Conservation (phyloP, 2,888 invertebrate genomes). For the Autographa gamma region DNA sequence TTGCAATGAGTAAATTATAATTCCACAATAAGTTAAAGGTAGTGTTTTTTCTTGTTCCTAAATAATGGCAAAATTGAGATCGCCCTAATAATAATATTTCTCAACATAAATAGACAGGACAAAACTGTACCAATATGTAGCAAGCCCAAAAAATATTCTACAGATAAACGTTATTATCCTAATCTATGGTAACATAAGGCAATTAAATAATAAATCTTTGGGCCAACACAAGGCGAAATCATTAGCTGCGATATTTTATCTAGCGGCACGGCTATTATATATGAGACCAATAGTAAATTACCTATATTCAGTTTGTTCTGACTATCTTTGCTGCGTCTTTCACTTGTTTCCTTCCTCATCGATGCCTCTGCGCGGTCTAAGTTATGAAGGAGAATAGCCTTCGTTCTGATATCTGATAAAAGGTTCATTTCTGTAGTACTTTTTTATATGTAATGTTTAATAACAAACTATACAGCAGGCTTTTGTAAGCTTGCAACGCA, state of each 20-base stretch:
- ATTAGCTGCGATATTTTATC: not conserved
- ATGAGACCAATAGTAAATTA: conserved; percentile 62
- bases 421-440: too few species aligned
- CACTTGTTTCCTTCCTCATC: conserved; percentile 66
- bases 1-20: too few species aligned
- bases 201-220: conserved; percentile 5
- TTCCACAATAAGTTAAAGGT: too few species aligned
- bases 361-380: conserved; percentile 35
- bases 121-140: too few species aligned
- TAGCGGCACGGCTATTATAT: conserved; percentile 22
- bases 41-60: too few species aligned
- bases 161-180: not conserved
- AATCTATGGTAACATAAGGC: not conserved
- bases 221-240: not conserved
- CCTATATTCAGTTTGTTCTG: conserved; percentile 52
- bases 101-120: too few species aligned
- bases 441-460: too few species aligned
- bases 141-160: not conserved
- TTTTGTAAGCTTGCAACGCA: too few species aligned
- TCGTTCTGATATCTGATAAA: not conserved
- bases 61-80: too few species aligned
- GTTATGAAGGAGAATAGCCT: conserved; percentile 14
- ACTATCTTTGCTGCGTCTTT: conserved; percentile 61
- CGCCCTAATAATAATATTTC: too few species aligned
- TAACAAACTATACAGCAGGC: too few species aligned